A percentile compares a stretch with the other conserved stretches of the same genome.
Conservation (phyloP, 2,797 vertebrate genomes). For the Etheostoma nigrum region DNA sequence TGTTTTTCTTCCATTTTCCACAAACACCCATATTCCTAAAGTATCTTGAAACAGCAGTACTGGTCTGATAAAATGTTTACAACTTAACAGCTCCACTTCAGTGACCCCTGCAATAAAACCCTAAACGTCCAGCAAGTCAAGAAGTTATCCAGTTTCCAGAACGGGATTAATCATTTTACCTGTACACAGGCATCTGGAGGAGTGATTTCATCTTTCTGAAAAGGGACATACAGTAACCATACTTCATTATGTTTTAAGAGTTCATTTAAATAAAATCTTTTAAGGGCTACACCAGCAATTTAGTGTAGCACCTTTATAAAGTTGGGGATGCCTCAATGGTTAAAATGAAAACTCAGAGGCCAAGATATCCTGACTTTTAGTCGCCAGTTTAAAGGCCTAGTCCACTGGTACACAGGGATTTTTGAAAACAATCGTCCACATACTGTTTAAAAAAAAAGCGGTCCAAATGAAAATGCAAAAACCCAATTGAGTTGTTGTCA, state of each 20-base stretch:
- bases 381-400: too few species aligned
- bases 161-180: slow-evolving; percentile 4
- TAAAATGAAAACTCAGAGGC: not conserved
- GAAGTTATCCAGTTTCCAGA: slow-evolving; percentile 34
- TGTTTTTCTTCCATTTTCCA: slow-evolving; percentile 43
- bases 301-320: not conserved
- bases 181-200: not conserved
- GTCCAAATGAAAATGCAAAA: too few species aligned
- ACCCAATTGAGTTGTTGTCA: too few species aligned
- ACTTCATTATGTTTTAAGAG: not conserved
- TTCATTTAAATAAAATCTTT: not conserved
- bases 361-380: not conserved
- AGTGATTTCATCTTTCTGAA: not conserved
- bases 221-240: not conserved
- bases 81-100: slow-evolving; percentile 37
- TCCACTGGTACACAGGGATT: too few species aligned
- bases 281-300: not conserved
- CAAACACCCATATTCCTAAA: slow-evolving; percentile 51
- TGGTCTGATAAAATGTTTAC: slow-evolving; percentile 67
- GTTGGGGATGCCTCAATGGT: too few species aligned
- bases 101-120: slow-evolving; percentile 27
- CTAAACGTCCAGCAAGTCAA: slow-evolving; percentile 21
- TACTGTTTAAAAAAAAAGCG: too few species aligned
- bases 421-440: too few species aligned
- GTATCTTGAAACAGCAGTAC: slow-evolving; percentile 38